Evolutionary conservation across 2,888 invertebrate species (phyloP), one percentile per base, ranked within the genome.

Genomic region (Troides oblongomaculatus): DNA sequence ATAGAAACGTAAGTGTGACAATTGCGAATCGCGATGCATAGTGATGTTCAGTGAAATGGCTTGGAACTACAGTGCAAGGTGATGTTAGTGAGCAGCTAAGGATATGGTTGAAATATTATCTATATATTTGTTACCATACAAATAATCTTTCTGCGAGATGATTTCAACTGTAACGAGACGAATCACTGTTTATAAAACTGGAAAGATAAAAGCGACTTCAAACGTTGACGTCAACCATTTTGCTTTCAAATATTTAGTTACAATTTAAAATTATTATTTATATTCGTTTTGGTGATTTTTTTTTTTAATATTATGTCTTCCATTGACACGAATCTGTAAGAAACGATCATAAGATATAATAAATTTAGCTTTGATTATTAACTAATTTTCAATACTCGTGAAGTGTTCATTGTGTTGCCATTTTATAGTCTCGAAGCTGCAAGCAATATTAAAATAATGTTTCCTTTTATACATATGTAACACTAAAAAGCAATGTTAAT

Each of bases 1-100:
- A 7, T 53, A n/a, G 53, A n/a, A 18, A 53, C 5, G 10, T 50
- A 17, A 4, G 50, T 53, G n/a, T 5, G 53, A 21, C 39, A 36
- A 62, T 61, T 62, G 62, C 57, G 67, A 62, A 46, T 67, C 62
- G 62, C 67, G 67, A 62, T 25, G 58, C 61, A 30, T 53, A 53
- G 53, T 53, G 18, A n/a, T 46, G 8, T 53, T n/a, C 6, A n/a
- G 53, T 60, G 23, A 56, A 53, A 66, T 17, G 17, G 12, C 50
- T 30, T 58, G 25, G 59, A 58, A 66, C 23, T n/a, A 23, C 17
- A 21, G 50, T 61, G 39, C 7, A 62, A 4, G 23, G 43, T 66
- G 53, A 39, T 43, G 36, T 23, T 56, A 17, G 60, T 53, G 50
- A 59, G 1, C 6, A 7, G n/a, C 6, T n/a, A 66, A 60, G 12